Evolutionary conservation across 2,113 vertebrate genomes (phyloP).

Genomic region (Zeus faber): DNA sequence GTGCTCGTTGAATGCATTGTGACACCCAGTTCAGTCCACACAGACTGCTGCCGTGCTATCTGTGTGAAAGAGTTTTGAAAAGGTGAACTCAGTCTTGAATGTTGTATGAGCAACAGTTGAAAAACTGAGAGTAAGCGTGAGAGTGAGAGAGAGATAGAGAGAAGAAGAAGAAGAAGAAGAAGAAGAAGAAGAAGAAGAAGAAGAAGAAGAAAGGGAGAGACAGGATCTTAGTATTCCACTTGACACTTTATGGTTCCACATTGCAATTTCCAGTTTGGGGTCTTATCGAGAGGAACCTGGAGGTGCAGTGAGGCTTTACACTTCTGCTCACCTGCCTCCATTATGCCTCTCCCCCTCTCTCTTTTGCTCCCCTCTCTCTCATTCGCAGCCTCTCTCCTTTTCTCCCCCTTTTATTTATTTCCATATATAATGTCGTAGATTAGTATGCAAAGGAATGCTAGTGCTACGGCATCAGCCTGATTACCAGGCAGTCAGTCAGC

Average conservation of each 20-base stretch:
- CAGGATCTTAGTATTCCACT: constrained; percentile 67
- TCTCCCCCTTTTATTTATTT: background rate
- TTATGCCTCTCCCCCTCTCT: constrained; percentile 11
- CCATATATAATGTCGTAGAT: constrained; percentile 35
- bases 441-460: constrained; percentile 42
- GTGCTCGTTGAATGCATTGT: no score
- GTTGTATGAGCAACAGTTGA: no score
- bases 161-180: constrained; percentile 13
- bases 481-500: constrained; percentile 50
- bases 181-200: background rate
- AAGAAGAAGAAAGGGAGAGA: constrained; percentile 13
- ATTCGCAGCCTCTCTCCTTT: constrained; percentile 10
- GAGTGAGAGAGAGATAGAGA: constrained; percentile 10
- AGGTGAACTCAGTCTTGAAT: no score
- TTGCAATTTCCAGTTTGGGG: constrained; percentile 66
- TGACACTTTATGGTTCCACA: constrained; percentile 45
- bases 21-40: no score
- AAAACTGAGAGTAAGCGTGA: background rate
- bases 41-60: no score
- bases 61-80: no score
- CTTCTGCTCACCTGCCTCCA: constrained; percentile 40
- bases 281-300: constrained; percentile 56
- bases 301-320: constrained; percentile 39
- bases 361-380: no score
- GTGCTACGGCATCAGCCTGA: constrained; percentile 20